Base-by-base conservation (phyloP, 2,888 invertebrate species). In the Drosophila phalerata region DNA sequence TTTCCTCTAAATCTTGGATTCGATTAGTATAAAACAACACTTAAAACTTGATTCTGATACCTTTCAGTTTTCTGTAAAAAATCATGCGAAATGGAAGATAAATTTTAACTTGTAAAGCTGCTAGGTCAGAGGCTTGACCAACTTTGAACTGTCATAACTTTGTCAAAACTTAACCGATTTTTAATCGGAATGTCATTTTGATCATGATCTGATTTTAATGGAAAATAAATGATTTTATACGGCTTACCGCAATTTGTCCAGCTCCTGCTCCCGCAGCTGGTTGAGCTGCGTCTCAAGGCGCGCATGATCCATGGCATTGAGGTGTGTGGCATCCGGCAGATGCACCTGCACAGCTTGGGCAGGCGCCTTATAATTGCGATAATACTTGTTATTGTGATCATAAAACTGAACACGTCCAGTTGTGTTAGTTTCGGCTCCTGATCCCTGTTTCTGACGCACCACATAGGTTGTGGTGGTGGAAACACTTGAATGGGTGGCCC, bases 321-420 rank as follows among this genome's bases (percentile, higher is more conserved):
- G 65, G 15, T 87, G 69, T 0, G 42, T 60, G 3, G 22, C 32
- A 49, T 83, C 77, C 6, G 85, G 88, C 4, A 83, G 82, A 19
- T 89, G 86, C 9, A 90, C 85, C 79, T 90, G 92, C 56, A 93
- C 93, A 0, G 93, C 90, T 28, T 80, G 58, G 5, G 79, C 69
- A 1, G 92, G 77, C 2, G 90, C 90, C 13, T 90, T 71, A 64
- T 92, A 92, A n/a, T 90, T 83, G 37, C 92, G 92, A 3, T 83
- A 52, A 79, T 92, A 93, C 73, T 93, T 93, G 73, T 93, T 94
- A 30, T 91, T 90, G 72, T 93, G 93, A 83, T 94, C 94, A 72
- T 93, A 94, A 77, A 92, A 93, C 69, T 93, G 92, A 1, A 93
- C 93, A 5, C 74, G 73, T 0, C 61, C 73, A 0, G 64, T 56